These are phyloP conservation scores for Fulica atra DNA, from an alignment of 2,113 vertebrate genomes.

Conservation along the genomic window DNA sequence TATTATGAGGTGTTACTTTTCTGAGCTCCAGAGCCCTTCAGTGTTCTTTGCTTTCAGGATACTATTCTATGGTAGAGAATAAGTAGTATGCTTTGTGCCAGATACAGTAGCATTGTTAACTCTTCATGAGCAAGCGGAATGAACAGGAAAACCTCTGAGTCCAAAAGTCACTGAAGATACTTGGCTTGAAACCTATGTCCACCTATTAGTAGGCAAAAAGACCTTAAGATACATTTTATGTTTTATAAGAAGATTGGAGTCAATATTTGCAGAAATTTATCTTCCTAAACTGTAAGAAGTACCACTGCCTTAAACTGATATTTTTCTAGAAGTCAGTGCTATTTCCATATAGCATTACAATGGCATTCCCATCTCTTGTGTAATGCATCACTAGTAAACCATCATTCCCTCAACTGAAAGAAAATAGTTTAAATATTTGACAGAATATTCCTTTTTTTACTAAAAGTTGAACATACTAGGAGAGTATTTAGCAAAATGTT, in stretches of 20 bases:
- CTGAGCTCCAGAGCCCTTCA: neutral
- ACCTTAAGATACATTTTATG: neutral
- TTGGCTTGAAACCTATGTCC: neutral
- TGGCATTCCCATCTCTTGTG: neutral
- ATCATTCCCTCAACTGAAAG: neutral
- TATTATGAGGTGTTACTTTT: neutral
- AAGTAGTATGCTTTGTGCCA: neutral
- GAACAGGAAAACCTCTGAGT: neutral
- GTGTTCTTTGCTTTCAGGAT: neutral
- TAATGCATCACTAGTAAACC: neutral
- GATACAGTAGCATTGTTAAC: neutral
- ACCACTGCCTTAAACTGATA: neutral
- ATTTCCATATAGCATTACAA: neutral
- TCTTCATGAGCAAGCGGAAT: neutral
- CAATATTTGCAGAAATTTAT: neutral
- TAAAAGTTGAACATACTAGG: neutral
- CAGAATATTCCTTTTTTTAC: neutral
- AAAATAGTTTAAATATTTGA: neutral
- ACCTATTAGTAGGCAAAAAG: neutral
- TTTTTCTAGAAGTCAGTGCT: neutral
- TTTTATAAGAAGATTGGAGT: neutral
- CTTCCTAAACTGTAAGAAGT: neutral
- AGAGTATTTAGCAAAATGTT: neutral
- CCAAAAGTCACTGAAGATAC: neutral
- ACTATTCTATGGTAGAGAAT: neutral